These are phyloP conservation scores for Scatophagus argus DNA, from an alignment of 2,113 vertebrate genomes.

Conservation along the genomic window DNA sequence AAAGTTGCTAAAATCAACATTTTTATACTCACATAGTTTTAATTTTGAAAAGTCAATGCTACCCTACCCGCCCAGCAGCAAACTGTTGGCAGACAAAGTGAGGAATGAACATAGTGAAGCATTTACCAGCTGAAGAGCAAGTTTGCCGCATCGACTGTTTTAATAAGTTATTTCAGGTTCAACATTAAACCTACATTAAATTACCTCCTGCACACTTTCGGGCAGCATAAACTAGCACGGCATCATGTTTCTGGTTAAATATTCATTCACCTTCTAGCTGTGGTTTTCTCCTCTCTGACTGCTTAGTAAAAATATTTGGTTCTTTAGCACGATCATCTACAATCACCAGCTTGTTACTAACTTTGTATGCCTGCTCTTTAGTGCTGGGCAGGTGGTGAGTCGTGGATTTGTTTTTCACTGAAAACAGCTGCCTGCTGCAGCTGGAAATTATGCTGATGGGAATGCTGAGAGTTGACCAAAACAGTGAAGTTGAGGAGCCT, in stretches of 20 bases:
- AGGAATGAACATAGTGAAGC: not conserved
- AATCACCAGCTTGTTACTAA: not conserved
- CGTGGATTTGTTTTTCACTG: slow-evolving; percentile 22
- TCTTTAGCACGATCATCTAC: not conserved
- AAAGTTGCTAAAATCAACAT: slow-evolving; percentile 3
- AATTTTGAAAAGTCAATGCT: too few relatives aligned
- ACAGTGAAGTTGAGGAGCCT: not conserved
- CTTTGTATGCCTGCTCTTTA: not conserved
- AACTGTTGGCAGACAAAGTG: not conserved
- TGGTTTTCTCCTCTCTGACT: not conserved
- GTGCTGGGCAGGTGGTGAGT: not conserved
- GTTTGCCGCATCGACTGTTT: too few relatives aligned
- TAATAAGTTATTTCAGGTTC: not conserved
- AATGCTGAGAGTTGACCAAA: not conserved
- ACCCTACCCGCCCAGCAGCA: not conserved
- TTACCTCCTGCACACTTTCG: not conserved
- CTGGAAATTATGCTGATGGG: not conserved
- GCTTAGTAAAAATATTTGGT: not conserved
- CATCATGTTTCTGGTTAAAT: not conserved
- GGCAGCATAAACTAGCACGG: not conserved
- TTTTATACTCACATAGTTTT: slow-evolving; percentile 11
- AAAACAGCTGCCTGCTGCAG: slow-evolving; percentile 18
- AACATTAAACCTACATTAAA: not conserved
- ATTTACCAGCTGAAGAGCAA: not conserved
- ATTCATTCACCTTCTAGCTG: not conserved